These are phyloP conservation scores for Acanthoscelides obtectus DNA, from an alignment of 2,888 invertebrate genomes.

Conservation along the genomic window DNA sequence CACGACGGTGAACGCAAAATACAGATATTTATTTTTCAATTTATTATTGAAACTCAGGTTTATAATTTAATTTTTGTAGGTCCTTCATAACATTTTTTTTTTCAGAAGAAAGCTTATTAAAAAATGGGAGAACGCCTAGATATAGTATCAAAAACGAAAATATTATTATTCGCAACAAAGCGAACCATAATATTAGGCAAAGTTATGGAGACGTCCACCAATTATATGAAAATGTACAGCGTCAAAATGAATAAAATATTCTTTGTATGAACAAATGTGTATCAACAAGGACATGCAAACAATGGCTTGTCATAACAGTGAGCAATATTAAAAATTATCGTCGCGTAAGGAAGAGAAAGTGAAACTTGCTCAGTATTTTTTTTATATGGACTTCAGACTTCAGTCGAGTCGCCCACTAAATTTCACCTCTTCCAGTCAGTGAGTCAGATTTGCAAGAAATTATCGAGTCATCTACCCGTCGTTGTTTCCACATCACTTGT, in stretches of 20 bases:
- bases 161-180: too few species aligned
- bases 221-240: too few species aligned
- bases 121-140: too few species aligned
- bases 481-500: background rate
- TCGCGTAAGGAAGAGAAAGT: background rate
- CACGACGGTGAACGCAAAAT: too few species aligned
- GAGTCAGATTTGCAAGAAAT: background rate
- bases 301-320: background rate
- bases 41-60: too few species aligned
- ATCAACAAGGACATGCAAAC: background rate
- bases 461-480: background rate
- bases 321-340: background rate
- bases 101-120: too few species aligned
- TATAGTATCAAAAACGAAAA: too few species aligned
- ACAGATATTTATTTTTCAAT: too few species aligned
- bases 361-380: background rate
- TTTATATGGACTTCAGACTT: background rate
- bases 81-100: too few species aligned
- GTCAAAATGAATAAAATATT: background rate
- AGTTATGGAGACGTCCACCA: too few species aligned
- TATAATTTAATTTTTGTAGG: too few species aligned
- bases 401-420: background rate
- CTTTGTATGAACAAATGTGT: background rate
- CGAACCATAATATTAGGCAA: too few species aligned
- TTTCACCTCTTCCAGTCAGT: background rate